Base-by-base conservation (phyloP, 2,888 invertebrate genomes). In the Boloria euphrosyne region DNA sequence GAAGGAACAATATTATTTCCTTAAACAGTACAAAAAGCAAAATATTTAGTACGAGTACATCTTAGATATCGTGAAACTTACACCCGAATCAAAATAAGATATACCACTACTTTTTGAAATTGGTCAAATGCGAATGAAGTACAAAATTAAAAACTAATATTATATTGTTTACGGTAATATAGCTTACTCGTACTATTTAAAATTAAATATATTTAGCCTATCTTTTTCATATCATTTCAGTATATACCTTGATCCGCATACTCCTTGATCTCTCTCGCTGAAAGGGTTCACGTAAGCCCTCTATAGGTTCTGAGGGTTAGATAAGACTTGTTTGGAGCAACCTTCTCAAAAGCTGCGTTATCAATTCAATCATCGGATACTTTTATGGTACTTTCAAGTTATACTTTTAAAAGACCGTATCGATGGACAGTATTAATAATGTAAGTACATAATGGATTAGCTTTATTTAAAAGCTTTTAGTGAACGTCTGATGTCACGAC, bases 351-450 rank as follows among this genome's bases (percentile, higher is more conserved):
- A 83, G 80, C 79, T 78, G 76, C 78, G 78, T 82, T 88, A 87
- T 86, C 87, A 82, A 84, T 86, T 84, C 83, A 86, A 87, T 87
- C 87, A 85, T 85, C 78, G 74, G 78, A 80, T 80, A 83, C 78
- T 78, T 76, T 76, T 74, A 75, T 74, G 71, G 31, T 47, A 17
- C 6, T 38, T 16, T 27, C 13, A 31, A 16, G n/a, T 6, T 31
- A 31, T 49, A 31, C 31, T 49, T 49, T 50, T 38, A 17, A 79
- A 80, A 75, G 74, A 73, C 73, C 73, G 74, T 78, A 78, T 78
- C 69, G 72, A 73, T 74, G 72, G 76, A 77, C 75, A 76, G 80
- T 79, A 80, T 82, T 84, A 84, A 83, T 84, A 83, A 74, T 77
- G 76, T 83, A 81, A 83, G 82, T 83, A 81, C 61, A 69, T 74